Evolutionary conservation across 1,140 invertebrate genomes (phyloP), one percentile per base, ranked within the genome.

Genomic region (Orchestia grillus): DNA sequence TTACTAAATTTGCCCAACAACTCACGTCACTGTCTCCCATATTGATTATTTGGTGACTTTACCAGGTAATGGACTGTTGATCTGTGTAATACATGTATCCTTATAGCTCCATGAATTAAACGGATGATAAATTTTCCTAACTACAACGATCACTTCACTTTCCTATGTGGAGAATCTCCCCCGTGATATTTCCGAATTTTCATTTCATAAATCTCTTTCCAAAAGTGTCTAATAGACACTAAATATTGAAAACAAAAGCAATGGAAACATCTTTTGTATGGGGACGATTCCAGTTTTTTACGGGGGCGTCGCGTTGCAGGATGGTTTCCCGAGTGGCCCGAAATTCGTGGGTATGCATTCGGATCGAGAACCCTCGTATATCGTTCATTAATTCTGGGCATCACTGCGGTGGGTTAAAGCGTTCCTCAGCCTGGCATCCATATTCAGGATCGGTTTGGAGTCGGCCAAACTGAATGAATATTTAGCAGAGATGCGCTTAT

Each of bases 381-480:
- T 94, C 92, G 92, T 94, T 94, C 92, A 94, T 94, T 94, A 94
- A 94, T 94, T 94, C 92, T 44, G 40, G 44, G 92, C 44, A 94
- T 94, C 92, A 44, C 44, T 94, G 92, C 40, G 92, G 92, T 47
- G 44, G 44, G 92, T 47, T 94, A 47, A 44, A 47, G 92, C 92
- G 23, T 45, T 47, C 92, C 40, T 45, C 43, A 44, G 92, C 92
- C 44, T 15, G 43, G 43, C 92, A 94, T 94, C 92, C 92, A 94
- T 94, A 94, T 94, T 94, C 92, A 94, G 92, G 44, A 94, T 94
- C 44, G 36, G 92, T 94, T 94, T 47, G 92, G 92, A 94, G 92
- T 94, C 92, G 92, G 92, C 92, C 92, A 44, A 94, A 94, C 92
- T 94, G 92, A 19, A 94, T 94, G 92, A 94, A 94, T 94, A 94